Percentiles rank a stretch among this genome's conserved stretches.
Conservation (phyloP, 2,113 vertebrate species). For the Ailuropoda melanoleuca region DNA sequence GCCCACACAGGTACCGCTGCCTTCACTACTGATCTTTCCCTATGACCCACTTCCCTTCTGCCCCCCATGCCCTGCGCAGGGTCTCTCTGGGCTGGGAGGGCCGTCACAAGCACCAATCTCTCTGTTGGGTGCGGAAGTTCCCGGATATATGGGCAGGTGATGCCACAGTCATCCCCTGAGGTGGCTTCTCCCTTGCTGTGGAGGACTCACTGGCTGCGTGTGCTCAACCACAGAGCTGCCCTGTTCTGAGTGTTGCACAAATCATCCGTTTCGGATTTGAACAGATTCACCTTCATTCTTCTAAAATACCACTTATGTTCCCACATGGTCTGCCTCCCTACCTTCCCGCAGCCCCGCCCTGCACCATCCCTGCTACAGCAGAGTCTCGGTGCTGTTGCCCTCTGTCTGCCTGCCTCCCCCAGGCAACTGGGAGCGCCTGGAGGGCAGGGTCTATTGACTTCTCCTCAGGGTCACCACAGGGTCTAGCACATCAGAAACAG, state of each 20-base stretch:
- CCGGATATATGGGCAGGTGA: fast-evolving
- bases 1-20: background rate
- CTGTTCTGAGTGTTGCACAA: background rate
- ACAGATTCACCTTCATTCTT: background rate
- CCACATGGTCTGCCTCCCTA: background rate
- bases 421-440: background rate
- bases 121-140: background rate
- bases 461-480: background rate
- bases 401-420: background rate
- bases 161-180: no score
- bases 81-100: background rate
- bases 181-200: background rate
- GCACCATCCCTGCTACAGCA: background rate
- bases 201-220: background rate
- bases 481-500: background rate
- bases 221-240: background rate
- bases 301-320: background rate
- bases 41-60: background rate
- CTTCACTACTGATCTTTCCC: background rate
- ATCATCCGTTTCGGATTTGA: background rate
- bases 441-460: background rate
- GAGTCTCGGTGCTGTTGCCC: background rate
- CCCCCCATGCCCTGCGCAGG: background rate
- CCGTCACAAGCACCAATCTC: background rate
- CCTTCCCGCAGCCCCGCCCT: fast-evolving